Percentiles rank a stretch among this genome's conserved stretches.
Conservation (phyloP, 2,797 vertebrate species). For the Syngnathus rostellatus region DNA sequence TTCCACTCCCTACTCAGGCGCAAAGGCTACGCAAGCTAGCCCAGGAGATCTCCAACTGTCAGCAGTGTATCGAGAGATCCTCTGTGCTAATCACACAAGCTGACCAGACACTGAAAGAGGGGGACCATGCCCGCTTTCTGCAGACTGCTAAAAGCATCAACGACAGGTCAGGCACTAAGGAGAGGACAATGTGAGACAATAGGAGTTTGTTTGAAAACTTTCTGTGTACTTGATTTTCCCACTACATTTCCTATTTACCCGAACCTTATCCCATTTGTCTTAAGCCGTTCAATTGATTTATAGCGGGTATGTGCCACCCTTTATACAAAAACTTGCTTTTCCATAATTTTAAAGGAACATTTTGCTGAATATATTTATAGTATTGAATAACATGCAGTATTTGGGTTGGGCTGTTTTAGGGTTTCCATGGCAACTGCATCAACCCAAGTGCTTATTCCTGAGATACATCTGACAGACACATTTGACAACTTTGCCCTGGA, state of each 20-base stretch:
- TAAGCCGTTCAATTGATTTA: slow-evolving; percentile 5
- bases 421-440: slow-evolving; percentile 98
- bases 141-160: slow-evolving; percentile 95
- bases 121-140: slow-evolving; percentile 92
- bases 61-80: slow-evolving; percentile 93
- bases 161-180: slow-evolving; percentile 76
- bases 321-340: neutral
- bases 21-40: slow-evolving; percentile 89
- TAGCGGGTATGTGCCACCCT: neutral
- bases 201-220: neutral
- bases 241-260: neutral
- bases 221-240: neutral
- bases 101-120: slow-evolving; percentile 93
- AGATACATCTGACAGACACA: slow-evolving; percentile 94
- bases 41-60: slow-evolving; percentile 95
- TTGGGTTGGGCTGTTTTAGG: slow-evolving; percentile 49
- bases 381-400: neutral
- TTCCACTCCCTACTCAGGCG: slow-evolving; percentile 61
- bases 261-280: slow-evolving; percentile 2
- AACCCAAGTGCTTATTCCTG: slow-evolving; percentile 95
- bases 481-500: slow-evolving; percentile 96
- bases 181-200: neutral
- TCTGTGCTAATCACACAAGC: slow-evolving; percentile 92
- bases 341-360: neutral
- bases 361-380: neutral